Evolutionary conservation across 2,797 vertebrate species (phyloP), one percentile per base, ranked within the genome.

Genomic region (Karalla daura): DNA sequence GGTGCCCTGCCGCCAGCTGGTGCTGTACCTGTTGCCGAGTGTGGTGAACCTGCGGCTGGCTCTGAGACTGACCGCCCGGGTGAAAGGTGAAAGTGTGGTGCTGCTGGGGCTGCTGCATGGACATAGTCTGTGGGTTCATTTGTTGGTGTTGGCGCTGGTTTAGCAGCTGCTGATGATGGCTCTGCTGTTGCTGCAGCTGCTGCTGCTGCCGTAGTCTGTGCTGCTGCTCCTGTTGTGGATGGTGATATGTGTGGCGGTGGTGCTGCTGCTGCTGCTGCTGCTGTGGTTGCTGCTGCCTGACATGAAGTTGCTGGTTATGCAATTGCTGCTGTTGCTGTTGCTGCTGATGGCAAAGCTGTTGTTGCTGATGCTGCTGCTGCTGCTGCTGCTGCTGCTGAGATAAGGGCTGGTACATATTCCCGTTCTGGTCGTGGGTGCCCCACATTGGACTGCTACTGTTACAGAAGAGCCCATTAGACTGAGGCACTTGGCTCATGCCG

Each of bases 361-460:
- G 91, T 40, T 95, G 96, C 62, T 93, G 78, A 24, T 80, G 70
- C 3, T 78, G 85, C 23, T 86, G 95, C 70, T 91, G 93, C 56
- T 96, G 96, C n/a, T n/a, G n/a, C n/a, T n/a, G 85, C 23, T 86
- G 95, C 70, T 91, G 93, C 56, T 96, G 96, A 83, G 96, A 91
- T 59, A 89, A 58, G 24, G 91, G 88, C 74, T 97, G 97, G 88
- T 96, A 99, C 58, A 95, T 93, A 72, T 95, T 96, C 45, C 95
- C 95, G 88, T 97, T 97, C 82, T 96, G 96, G 90, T 95, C 95
- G 0, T 98, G 96, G 86, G 97, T 96, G 59, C 96, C 96, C 98
- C 98, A 99, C 95, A 99, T 96, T 32, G 97, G 96, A 81, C 96
- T 98, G 50, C 94, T 94, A 30, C 94, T 96, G 86, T 94, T 95